Conservation (phyloP, 2,888 invertebrate species). For the Cantharis rustica region DNA sequence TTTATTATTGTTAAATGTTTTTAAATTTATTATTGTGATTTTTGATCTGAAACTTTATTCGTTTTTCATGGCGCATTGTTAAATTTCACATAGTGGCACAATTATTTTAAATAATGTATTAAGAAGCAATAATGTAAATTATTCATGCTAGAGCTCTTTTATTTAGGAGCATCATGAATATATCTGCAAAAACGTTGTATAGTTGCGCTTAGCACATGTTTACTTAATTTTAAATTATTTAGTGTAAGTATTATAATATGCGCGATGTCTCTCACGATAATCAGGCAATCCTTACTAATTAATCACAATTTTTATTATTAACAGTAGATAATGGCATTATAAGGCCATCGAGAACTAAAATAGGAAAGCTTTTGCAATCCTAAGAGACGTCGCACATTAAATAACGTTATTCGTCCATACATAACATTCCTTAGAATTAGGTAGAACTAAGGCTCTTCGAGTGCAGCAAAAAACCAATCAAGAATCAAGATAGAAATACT, state of each 20-base stretch:
- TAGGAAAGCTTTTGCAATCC: not conserved
- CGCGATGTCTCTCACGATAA: not conserved
- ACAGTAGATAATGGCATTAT: not conserved
- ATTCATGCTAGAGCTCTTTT: too few relatives aligned
- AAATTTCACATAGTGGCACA: not conserved
- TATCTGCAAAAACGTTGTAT: not conserved
- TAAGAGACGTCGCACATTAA: not conserved
- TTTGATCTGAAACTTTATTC: not conserved
- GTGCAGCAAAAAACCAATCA: slow-evolving; percentile 28
- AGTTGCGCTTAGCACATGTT: not conserved
- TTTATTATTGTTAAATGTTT: not conserved
- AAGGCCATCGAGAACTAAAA: not conserved
- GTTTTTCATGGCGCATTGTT: not conserved
- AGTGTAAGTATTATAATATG: not conserved
- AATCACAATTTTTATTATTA: not conserved
- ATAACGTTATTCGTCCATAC: slow-evolving; percentile 32
- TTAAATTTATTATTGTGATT: not conserved
- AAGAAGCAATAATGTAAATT: not conserved
- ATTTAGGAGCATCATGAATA: not conserved
- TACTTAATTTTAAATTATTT: not conserved
- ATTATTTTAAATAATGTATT: not conserved
- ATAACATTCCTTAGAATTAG: slow-evolving; percentile 35
- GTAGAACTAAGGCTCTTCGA: slow-evolving; percentile 20
- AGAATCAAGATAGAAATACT: not conserved
- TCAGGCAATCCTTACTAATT: not conserved